Conservation (phyloP, 2,113 vertebrate species). For the Bubalus kerabau region DNA sequence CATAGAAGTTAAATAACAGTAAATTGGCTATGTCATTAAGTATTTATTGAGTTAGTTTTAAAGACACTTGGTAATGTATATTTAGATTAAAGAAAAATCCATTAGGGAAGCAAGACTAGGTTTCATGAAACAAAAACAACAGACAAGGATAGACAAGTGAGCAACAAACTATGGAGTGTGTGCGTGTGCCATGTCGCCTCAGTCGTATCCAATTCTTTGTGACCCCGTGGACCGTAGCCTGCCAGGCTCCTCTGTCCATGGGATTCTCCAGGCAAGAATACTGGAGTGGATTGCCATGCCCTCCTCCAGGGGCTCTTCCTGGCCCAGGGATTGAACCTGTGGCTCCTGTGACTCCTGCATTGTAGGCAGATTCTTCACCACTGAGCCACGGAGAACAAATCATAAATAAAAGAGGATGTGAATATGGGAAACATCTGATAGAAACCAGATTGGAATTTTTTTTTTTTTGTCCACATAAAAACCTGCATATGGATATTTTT, state of each 20-base stretch:
- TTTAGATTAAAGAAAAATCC: not conserved
- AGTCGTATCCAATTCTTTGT: not conserved
- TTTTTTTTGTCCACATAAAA: not conserved
- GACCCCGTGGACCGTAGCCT: not conserved
- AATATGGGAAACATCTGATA: not conserved
- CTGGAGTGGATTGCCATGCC: not conserved
- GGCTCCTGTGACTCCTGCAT: not conserved
- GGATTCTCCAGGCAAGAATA: not conserved
- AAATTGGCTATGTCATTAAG: not conserved
- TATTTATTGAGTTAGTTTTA: not conserved
- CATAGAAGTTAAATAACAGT: not conserved
- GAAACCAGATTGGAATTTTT: not conserved
- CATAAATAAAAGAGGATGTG: not conserved
- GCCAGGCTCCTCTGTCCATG: not conserved
- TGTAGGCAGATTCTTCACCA: not conserved
- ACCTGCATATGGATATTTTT: not conserved
- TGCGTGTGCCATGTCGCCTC: fast-evolving
- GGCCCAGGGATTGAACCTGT: not conserved
- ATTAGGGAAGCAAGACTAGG: not conserved
- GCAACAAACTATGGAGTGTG: not conserved
- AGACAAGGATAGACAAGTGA: not conserved
- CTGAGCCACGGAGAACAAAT: not conserved
- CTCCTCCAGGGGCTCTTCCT: not conserved
- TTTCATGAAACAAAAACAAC: not conserved
- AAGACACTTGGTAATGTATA: not conserved